Percentiles rank a stretch among this genome's conserved stretches.
Conservation (phyloP, 2,797 vertebrate genomes). For the Cheirogaleus major region DNA sequence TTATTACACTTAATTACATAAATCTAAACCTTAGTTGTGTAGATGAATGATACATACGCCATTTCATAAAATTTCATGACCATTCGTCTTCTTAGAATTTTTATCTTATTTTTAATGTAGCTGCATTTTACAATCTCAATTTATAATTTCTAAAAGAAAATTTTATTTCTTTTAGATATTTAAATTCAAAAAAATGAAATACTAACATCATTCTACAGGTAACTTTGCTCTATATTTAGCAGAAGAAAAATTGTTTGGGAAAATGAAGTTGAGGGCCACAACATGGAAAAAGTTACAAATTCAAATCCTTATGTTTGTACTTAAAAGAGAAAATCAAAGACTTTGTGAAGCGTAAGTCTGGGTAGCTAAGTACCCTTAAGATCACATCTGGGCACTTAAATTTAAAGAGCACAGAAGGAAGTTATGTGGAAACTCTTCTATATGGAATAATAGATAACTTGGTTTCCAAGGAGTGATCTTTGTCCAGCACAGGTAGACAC, state of each 20-base stretch:
- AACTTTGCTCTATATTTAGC: slow-evolving; percentile 15
- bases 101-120: neutral
- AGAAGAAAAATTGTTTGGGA: neutral
- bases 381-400: slow-evolving; percentile 28
- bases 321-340: slow-evolving; percentile 43
- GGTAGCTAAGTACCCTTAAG: neutral
- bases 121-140: neutral
- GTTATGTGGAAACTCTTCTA: slow-evolving; percentile 18
- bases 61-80: neutral
- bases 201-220: neutral
- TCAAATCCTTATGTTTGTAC: neutral
- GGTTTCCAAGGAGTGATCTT: neutral
- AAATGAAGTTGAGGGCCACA: neutral
- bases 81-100: neutral
- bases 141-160: neutral
- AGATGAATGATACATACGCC: neutral
- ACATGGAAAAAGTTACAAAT: neutral
- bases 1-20: neutral
- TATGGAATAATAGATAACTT: neutral
- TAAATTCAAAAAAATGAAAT: neutral
- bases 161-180: neutral
- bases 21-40: neutral
- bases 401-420: slow-evolving; percentile 35
- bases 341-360: neutral
- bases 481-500: neutral